These are phyloP conservation scores for Pangasius mekongensis DNA, from an alignment of 2,797 vertebrate species.

Conservation along the genomic window DNA sequence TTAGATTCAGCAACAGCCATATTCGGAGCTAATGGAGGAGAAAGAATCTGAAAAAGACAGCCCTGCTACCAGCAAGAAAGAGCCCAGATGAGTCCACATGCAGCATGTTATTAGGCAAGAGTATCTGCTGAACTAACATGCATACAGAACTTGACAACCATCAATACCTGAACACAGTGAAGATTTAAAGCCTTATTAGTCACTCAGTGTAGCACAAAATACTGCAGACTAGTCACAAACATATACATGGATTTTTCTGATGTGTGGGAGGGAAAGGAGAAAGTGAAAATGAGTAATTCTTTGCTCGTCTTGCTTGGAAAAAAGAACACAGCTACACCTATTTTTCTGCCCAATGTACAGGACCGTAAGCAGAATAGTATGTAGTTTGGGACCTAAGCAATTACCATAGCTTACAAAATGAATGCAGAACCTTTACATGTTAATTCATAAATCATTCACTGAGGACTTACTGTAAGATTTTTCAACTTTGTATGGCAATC, in stretches of 20 bases:
- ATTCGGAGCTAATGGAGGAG: constrained; percentile 27
- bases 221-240: constrained; percentile 25
- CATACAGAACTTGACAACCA: constrained; percentile 64
- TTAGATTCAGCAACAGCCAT: background rate
- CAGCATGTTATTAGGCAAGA: constrained; percentile 64
- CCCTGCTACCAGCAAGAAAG: constrained; percentile 65
- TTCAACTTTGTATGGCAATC: background rate
- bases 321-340: background rate
- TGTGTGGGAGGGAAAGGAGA: constrained; percentile 14
- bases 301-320: background rate
- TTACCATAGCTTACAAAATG: background rate
- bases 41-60: constrained; percentile 55
- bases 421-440: background rate
- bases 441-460: background rate
- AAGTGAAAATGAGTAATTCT: constrained; percentile 22
- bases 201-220: constrained; percentile 36
- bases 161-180: constrained; percentile 74
- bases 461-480: background rate
- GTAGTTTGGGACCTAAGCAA: background rate
- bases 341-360: background rate
- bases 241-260: constrained; percentile 37
- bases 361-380: background rate
- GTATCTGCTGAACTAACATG: constrained; percentile 65
- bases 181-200: constrained; percentile 64
- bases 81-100: constrained; percentile 65